Base-by-base conservation (phyloP, 2,113 vertebrate species). In the Pseudonaja textilis region DNA sequence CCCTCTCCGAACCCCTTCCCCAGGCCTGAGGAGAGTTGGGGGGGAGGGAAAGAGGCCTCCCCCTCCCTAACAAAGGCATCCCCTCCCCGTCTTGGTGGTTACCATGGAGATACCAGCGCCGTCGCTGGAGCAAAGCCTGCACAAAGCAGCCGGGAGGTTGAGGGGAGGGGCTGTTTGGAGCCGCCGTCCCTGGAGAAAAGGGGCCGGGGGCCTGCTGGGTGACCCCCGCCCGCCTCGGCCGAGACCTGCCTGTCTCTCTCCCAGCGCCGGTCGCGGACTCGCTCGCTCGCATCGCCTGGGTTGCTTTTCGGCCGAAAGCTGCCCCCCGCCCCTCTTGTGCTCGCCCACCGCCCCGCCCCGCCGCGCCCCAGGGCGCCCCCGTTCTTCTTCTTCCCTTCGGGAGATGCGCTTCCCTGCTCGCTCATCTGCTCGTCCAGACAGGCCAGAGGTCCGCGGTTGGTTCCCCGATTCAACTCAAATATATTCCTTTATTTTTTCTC, bases 11-110 rank as follows among this genome's bases (percentile, higher is more conserved):
- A 56, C 57, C 42, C 81, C 55, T 14, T 42, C 42, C 81, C 56
- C 14, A 57, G 23, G 25, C 34, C 8, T 45, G 56, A 26, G 91
- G 96, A 92, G 92, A 45, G 34, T 18, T 50, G 26, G 1, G 22
- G 45, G 39, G 81, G 4, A 23, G 50, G 81, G 93, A 39, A 9
- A 16, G 94, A 94, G 92, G 64, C 88, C 93, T 88, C 88, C 93
- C 85, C n/a, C 93, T 57, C 91, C 95, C 90, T 86, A 64, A 54
- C 74, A 18, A 69, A 91, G 90, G 59, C 92, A 89, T 91, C 89
- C 91, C 42, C 57, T 91, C 93, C 92, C 92, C 29, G 92, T 89
- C 94, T 88, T 18, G 50, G 8, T 87, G 2, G 92, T 93, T 93
- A 7, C 92, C 85, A 93, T 93, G 92, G 92, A 54, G 59, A 93